These are phyloP conservation scores for Brenthis ino DNA, from an alignment of 2,888 invertebrate species.

Conservation along the genomic window DNA sequence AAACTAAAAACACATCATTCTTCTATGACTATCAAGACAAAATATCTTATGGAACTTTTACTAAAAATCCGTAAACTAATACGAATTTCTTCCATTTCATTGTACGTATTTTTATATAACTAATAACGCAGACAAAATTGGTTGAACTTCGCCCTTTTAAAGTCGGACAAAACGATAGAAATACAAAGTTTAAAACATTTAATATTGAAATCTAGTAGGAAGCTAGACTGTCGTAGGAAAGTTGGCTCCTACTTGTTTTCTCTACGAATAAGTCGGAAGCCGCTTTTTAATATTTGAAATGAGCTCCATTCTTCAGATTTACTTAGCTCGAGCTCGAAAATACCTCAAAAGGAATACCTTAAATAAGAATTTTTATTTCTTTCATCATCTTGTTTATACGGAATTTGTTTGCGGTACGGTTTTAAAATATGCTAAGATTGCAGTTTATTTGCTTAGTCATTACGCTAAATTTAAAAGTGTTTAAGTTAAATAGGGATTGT, in stretches of 20 bases:
- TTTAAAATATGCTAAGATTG: conserved; percentile 22
- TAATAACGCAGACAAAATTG: background rate
- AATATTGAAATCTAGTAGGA: conserved; percentile 25
- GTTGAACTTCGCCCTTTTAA: background rate
- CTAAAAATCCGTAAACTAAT: no score
- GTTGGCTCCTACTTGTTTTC: conserved; percentile 38
- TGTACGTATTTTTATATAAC: no score
- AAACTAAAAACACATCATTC: no score
- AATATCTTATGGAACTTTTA: no score
- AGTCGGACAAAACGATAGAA: conserved; percentile 7
- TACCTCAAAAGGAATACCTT: conserved; percentile 47
- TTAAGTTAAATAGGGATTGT: no score
- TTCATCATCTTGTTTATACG: conserved; percentile 42
- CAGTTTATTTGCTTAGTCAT: conserved; percentile 17
- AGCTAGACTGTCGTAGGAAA: conserved; percentile 22
- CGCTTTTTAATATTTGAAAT: conserved; percentile 61
- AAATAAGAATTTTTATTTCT: conserved; percentile 44
- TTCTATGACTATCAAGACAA: no score
- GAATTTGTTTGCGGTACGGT: conserved; percentile 32
- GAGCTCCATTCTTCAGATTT: conserved; percentile 57
- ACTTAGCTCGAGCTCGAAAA: conserved; percentile 46
- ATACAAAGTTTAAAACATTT: conserved; percentile 23
- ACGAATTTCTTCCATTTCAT: no score
- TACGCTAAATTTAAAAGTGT: background rate
- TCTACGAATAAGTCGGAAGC: conserved; percentile 40